Base-by-base conservation (phyloP, 2,113 vertebrate species). In the Oncorhynchus gorbuscha region DNA sequence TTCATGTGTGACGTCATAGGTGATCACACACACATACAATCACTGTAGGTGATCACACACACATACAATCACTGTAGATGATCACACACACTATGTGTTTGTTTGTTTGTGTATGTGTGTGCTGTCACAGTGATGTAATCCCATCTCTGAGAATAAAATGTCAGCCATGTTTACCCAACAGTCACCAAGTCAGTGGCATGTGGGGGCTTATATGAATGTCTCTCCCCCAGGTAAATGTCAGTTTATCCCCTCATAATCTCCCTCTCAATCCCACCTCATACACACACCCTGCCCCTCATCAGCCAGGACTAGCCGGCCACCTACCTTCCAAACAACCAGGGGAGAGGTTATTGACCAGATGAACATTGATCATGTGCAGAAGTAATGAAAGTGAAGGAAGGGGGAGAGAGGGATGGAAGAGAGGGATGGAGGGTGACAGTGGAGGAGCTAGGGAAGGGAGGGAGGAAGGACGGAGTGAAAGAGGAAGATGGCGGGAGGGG, bases 181-280 rank as follows among this genome's bases (percentile, higher is more conserved):
- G 83, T 90, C 91, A 84, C 84, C 18, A 16, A 72, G 83, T 85
- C 79, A 66, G 51, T 11, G 68, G 62, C 79, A 81, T 85, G 83
- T 75, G 82, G 76, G 81, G 69, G 24, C 75, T 88, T 88, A 90
- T 91, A 91, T 91, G 83, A 89, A 87, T 87, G 84, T 83, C 81
- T 81, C 86, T 89, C 87, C 88, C 83, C 81, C 90, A 3, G 90
- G 89, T 93, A 91, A 93, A 93, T 92, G 92, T 93, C 93, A 45
- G 39, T 9, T 82, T 82, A 74, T 85, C 85, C 82, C 39, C 39
- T 45, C 39, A 11, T 9, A 45, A 11, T 45, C 39, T 45, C 39
- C 39, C 39, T 45, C 39, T 45, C 39, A 45, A 45, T 45, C 39
- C 39, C 9, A 9, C 39, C 39, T 45, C 9, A 45, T 9, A 78